These are phyloP conservation scores for Ferrisia virgata DNA, from an alignment of 2,888 invertebrate species.

Conservation along the genomic window DNA sequence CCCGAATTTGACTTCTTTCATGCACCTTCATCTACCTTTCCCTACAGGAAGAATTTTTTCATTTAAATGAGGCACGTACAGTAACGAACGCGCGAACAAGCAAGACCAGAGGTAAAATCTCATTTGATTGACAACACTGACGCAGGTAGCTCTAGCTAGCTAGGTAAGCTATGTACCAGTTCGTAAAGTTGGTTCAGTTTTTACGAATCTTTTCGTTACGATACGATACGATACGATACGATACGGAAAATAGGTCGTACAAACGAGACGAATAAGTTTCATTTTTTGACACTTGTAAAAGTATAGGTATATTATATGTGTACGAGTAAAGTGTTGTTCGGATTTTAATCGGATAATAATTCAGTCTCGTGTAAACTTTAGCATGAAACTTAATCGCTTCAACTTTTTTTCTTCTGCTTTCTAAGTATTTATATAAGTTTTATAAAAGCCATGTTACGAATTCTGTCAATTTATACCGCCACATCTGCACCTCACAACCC, in stretches of 20 bases:
- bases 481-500: not conserved
- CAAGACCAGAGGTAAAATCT: not conserved
- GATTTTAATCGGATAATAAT: not conserved
- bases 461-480: not conserved
- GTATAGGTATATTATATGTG: too few species aligned
- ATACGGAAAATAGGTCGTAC: not conserved
- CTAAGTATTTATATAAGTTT: not conserved
- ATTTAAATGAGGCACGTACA: not conserved
- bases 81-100: not conserved
- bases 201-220: not conserved
- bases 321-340: too few species aligned
- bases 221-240: not conserved
- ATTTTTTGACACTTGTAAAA: slow-evolving; percentile 15
- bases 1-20: not conserved
- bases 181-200: not conserved
- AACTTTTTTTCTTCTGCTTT: not conserved
- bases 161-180: too few species aligned
- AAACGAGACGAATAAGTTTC: not conserved
- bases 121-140: not conserved
- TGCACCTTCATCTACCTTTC: not conserved
- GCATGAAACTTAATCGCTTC: not conserved
- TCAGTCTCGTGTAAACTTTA: not conserved
- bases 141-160: not conserved
- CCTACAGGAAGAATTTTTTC: not conserved
- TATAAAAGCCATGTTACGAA: not conserved